phyloP scores from a whole-genome alignment of 2,113 vertebrate genomes.

The Phocoena sinus region DNA sequence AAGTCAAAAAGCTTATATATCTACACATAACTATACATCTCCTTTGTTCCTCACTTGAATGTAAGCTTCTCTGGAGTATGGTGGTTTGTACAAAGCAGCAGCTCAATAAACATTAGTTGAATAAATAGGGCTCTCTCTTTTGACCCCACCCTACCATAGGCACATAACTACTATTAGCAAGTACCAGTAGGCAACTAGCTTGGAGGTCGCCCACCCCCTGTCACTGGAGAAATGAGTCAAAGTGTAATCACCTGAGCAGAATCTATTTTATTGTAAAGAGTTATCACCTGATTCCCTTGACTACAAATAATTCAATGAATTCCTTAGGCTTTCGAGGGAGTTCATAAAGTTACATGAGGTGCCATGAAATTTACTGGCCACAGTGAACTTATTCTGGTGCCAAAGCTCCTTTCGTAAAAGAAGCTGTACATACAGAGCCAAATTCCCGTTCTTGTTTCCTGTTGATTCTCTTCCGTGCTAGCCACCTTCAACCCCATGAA shows the following conservation, averaged over 20 bases:
- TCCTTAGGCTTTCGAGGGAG: background rate
- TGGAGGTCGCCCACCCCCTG: background rate
- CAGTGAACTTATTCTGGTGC: background rate
- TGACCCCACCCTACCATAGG: background rate
- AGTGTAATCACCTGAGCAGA: background rate
- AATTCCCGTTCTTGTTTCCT: background rate
- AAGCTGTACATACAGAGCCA: accelerated
- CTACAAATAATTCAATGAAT: background rate
- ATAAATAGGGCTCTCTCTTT: background rate
- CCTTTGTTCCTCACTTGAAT: background rate
- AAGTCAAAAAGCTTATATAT: background rate
- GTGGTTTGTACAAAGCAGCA: background rate
- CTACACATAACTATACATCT: background rate
- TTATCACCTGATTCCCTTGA: background rate
- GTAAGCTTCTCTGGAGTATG: background rate
- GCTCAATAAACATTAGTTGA: background rate
- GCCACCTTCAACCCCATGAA: too few relatives aligned
- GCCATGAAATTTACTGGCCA: background rate
- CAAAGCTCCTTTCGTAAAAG: background rate
- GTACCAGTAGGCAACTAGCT: background rate
- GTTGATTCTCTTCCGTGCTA: background rate
- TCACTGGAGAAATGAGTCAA: background rate
- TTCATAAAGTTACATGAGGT: background rate
- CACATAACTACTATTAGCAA: background rate
- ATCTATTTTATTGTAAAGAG: background rate